Base-by-base conservation (phyloP, 1,140 invertebrate genomes). In the Drosophila nasuta region DNA sequence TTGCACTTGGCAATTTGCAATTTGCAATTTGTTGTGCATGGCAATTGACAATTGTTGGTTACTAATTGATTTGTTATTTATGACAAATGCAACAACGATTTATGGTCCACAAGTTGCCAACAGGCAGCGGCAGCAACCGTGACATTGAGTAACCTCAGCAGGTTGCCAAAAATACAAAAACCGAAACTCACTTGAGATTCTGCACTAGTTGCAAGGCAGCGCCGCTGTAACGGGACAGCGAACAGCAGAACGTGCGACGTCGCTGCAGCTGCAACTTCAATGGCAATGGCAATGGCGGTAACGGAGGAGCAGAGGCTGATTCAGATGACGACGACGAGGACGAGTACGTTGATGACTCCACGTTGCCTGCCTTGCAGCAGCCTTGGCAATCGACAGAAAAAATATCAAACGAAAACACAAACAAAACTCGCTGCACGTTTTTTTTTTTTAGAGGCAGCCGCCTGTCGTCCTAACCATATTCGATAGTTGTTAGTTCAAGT, bases 111-210 rank as follows among this genome's bases (percentile, higher is more conserved):
- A 65, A 75, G 66, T 72, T 57, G 73, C 73, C 63, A 60, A 75
- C 30, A 76, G 28, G 11, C 25, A 7, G 28, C 20, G 8, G 10
- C 28, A 17, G 8, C 13, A 13, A 41, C 30, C 43, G 59, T 88
- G 85, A 89, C 85, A 82, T 81, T 83, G 73, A 77, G 57, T 71
- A 78, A 73, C 64, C 71, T 57, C 56, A 52, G 77, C 66, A 75
- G 67, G 77, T 75, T 89, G 79, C 66, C 71, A 78, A 77, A 60
- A 62, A n/a, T 15, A 15, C 45, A 13, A n/a, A 17, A 30, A 8
- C 25, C 15, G 7, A 41, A 11, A 91, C 90, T 92, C 87, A 92
- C 91, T 92, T 91, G 25, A 92, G 79, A 86, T 91, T 85, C 77
- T 91, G 79, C 75, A 92, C 87, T 57, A 92, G 81, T 81, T 82